phyloP scores from a whole-genome alignment of 2,888 invertebrate species.

The Andrena hattorfiana region DNA sequence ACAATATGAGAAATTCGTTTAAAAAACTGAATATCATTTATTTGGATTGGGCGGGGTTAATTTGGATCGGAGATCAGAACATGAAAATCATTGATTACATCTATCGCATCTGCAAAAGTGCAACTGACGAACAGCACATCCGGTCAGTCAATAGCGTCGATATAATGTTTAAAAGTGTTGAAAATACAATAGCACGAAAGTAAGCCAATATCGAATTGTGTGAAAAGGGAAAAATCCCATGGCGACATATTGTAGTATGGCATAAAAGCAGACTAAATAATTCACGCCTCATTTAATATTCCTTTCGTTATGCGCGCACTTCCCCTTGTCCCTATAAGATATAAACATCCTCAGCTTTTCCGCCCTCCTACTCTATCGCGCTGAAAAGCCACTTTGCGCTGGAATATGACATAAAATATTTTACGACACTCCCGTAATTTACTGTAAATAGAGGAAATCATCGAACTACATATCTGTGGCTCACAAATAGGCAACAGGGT shows the following conservation, averaged over 20 bases:
- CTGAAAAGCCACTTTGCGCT: conserved; percentile 9
- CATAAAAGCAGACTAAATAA: conserved; percentile 6
- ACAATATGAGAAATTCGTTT: too few species aligned
- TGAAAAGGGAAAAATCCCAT: background rate
- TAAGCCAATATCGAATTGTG: background rate
- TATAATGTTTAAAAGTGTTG: background rate
- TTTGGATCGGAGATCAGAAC: too few species aligned
- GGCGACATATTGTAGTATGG: background rate
- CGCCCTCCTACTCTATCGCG: background rate
- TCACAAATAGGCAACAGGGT: too few species aligned
- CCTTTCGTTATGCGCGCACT: conserved; percentile 8
- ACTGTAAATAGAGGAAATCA: background rate
- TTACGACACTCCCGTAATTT: background rate
- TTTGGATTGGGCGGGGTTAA: too few species aligned
- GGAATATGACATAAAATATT: background rate
- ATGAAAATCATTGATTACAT: too few species aligned
- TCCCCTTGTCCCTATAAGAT: conserved; percentile 1
- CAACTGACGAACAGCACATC: too few species aligned
- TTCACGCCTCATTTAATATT: conserved; percentile 1
- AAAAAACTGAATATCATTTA: too few species aligned
- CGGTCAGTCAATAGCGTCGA: background rate
- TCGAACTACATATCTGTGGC: too few species aligned
- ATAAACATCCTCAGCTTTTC: conserved; percentile 7
- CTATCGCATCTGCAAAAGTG: too few species aligned
- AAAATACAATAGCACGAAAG: background rate